Evolutionary conservation across 2,797 vertebrate species (phyloP).

Genomic region (Peromyscus eremicus): DNA sequence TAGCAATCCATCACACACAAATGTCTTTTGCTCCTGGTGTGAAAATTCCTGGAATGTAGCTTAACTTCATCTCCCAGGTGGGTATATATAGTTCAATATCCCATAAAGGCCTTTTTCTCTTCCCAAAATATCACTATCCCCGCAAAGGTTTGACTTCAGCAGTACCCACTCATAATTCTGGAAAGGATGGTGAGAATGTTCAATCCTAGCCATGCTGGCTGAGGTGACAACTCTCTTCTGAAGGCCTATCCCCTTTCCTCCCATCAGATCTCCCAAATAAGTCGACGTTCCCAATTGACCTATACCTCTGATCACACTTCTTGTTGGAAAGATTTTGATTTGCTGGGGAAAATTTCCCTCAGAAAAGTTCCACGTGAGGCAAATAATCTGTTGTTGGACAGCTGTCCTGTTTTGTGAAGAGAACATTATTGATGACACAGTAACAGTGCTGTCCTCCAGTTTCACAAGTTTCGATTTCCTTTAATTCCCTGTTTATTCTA

Average conservation of each 20-base stretch:
- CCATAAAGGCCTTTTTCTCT: conserved; percentile 48
- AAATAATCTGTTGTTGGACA: neutral
- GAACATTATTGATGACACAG: neutral
- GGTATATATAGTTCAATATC: neutral
- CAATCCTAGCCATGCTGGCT: conserved; percentile 33
- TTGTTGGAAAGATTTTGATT: neutral
- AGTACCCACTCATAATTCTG: conserved; percentile 29
- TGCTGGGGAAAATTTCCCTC: conserved; percentile 40
- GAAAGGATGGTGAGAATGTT: conserved; percentile 54
- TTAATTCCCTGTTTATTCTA: neutral
- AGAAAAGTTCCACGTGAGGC: neutral
- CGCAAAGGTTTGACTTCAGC: conserved; percentile 3
- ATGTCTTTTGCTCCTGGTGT: neutral
- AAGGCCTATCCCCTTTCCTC: neutral
- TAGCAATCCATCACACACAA: neutral
- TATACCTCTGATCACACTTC: neutral
- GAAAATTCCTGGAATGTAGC: neutral
- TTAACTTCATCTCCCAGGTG: neutral
- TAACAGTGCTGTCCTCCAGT: neutral
- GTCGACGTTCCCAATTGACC: conserved; percentile 24
- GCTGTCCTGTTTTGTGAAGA: neutral
- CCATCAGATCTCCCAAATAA: conserved; percentile 41
- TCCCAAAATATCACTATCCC: conserved; percentile 47
- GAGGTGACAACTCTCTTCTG: conserved; percentile 66
- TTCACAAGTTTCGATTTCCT: neutral